Conservation (phyloP, 2,113 vertebrate genomes). For the Pseudonaja textilis region DNA sequence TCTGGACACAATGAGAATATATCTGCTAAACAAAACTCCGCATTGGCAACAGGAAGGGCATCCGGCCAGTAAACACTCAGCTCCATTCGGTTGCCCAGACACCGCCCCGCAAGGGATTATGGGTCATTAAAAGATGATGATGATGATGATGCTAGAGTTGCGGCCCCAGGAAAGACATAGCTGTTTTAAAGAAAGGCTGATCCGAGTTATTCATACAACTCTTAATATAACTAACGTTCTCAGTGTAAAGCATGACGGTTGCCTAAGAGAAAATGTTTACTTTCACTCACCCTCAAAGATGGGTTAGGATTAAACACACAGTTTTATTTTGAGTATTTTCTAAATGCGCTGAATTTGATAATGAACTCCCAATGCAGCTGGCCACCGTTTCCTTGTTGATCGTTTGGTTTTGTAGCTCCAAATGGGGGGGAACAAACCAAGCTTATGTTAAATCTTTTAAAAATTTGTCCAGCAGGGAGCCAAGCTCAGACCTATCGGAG, state of each 20-base stretch:
- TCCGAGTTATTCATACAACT: background rate
- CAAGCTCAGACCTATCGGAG: conserved; percentile 81
- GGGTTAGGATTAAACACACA: background rate
- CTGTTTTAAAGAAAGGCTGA: background rate
- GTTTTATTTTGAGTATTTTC: background rate
- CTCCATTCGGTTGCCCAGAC: too few species aligned
- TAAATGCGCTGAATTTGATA: background rate
- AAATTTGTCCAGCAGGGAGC: conserved; percentile 69
- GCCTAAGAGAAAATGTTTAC: background rate
- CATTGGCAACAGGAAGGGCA: too few species aligned
- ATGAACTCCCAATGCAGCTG: background rate
- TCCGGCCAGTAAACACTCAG: too few species aligned
- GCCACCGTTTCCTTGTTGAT: background rate
- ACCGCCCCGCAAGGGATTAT: too few species aligned
- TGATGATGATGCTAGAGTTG: background rate
- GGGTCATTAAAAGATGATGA: too few species aligned
- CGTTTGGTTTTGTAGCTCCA: background rate
- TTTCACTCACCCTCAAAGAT: background rate
- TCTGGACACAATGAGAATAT: too few species aligned
- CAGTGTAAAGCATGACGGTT: background rate
- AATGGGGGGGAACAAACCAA: background rate
- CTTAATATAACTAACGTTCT: background rate
- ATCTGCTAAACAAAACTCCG: too few species aligned
- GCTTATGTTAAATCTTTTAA: conserved; percentile 35
- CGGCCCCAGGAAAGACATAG: background rate